These are phyloP conservation scores for Paracanthobrama guichenoti DNA, from an alignment of 2,113 vertebrate genomes.

Conservation along the genomic window DNA sequence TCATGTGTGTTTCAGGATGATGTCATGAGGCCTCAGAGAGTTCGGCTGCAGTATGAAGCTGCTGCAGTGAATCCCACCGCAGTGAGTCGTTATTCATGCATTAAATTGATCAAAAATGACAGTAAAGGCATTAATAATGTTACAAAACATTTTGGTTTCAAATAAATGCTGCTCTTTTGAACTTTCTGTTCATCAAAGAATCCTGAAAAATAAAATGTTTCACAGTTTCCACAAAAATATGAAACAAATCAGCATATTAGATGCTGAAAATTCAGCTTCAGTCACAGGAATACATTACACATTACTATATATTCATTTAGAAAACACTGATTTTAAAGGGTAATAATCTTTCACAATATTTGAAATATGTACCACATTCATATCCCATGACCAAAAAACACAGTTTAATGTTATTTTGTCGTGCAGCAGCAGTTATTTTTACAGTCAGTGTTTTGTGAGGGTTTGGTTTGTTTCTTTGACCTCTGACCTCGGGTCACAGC, in stretches of 20 bases:
- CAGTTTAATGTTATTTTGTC: neutral
- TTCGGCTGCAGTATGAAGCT: constrained; percentile 83
- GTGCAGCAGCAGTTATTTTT: neutral
- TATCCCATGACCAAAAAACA: neutral
- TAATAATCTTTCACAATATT: neutral
- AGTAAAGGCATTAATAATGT: no score
- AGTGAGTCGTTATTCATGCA: constrained; percentile 74
- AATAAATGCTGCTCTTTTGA: no score
- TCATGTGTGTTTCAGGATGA: no score
- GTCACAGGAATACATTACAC: no score
- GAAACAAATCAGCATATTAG: neutral
- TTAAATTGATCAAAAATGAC: no score
- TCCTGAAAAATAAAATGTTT: no score
- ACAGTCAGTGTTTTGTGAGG: neutral
- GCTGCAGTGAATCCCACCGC: constrained; percentile 75
- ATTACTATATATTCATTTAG: no score
- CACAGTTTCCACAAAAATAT: no score
- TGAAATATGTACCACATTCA: neutral
- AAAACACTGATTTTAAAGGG: neutral
- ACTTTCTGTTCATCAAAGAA: no score
- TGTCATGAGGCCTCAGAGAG: constrained; percentile 84
- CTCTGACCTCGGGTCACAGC: constrained; percentile 28
- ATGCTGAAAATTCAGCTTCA: no score
- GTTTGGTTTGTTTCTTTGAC: constrained; percentile 11
- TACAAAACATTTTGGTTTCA: no score